Evolutionary conservation across 1,140 invertebrate genomes (phyloP), one percentile per base, ranked within the genome.

Genomic region (Pararge aegeria): DNA sequence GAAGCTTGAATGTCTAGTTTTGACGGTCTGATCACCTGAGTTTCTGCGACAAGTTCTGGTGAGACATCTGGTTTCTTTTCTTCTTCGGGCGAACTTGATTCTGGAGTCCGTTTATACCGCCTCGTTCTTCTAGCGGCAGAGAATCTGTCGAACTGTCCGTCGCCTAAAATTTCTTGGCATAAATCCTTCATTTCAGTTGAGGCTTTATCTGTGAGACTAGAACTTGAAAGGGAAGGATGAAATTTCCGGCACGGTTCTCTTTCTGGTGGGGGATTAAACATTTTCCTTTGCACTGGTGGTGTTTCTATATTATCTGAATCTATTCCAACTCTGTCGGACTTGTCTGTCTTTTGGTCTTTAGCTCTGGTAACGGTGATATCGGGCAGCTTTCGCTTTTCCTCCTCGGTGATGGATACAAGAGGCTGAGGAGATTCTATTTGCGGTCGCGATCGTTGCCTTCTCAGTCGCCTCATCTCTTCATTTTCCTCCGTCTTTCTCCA

Each of bases 301-400:
- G 96, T 97, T 91, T 97, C 96, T 13, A 97, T 96, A 66, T 97
- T 97, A 66, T 97, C 96, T 2, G 95, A 95, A 79, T 97, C 96
- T 9, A 97, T 96, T 76, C 97, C 96, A 19, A 95, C 94, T 73
- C 94, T 95, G 68, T 96, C 95, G 0, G 75, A 68, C 50, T 66
- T 90, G 86, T 64, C 93, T 80, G 68, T 85, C 70, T 76, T 93
- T 61, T 64, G 70, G 27, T 76, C 78, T 48, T 62, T 78, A 12
- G 73, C 79, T 20, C 63, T 73, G 12, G 82, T 84, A 21, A 88
- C 74, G 13, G 64, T 78, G 10, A 88, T 90, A 57, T 90, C 83
- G 2, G 87, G 85, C 51, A 87, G 48, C 66, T 90, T 92, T 5
- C 89, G 78, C 56, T 91, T 89, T 61, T 92, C 91, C 62, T 92